Percentiles rank a stretch among this genome's conserved stretches.
These are phyloP conservation scores for Protomyctophum bolini DNA, from an alignment of 2,113 vertebrate species.

Conservation along the genomic window DNA sequence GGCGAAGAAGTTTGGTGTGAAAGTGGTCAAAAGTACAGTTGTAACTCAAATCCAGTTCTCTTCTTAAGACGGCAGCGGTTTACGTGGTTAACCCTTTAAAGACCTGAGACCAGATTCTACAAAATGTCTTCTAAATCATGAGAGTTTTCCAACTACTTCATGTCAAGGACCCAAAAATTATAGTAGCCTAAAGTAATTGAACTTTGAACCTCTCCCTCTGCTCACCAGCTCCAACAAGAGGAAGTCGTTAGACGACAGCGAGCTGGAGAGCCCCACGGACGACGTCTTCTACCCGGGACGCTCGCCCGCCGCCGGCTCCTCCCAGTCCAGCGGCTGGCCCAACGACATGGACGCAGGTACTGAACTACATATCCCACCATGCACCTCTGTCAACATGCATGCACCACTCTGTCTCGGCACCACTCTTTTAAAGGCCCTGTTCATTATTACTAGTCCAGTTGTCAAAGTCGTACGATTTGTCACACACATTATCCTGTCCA, in stretches of 20 bases:
- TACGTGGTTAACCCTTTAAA: too few relatives aligned
- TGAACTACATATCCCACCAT: constrained; percentile 15
- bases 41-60: too few relatives aligned
- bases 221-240: constrained; percentile 86
- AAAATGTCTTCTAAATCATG: too few relatives aligned
- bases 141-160: too few relatives aligned
- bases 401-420: neutral
- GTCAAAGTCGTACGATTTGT: too few relatives aligned
- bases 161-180: too few relatives aligned
- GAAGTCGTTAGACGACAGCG: constrained; percentile 91
- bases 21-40: too few relatives aligned
- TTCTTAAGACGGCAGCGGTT: too few relatives aligned
- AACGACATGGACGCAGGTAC: constrained; percentile 91
- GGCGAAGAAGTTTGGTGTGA: too few relatives aligned
- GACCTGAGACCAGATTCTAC: too few relatives aligned
- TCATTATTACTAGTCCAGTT: too few relatives aligned
- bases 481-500: neutral
- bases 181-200: too few relatives aligned
- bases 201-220: neutral
- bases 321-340: constrained; percentile 89
- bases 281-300: constrained; percentile 91
- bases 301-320: constrained; percentile 89
- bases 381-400: constrained; percentile 5
- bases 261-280: constrained; percentile 90
- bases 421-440: neutral